Evolutionary conservation across 2,113 vertebrate genomes (phyloP).

Genomic region (Rhea americana): DNA sequence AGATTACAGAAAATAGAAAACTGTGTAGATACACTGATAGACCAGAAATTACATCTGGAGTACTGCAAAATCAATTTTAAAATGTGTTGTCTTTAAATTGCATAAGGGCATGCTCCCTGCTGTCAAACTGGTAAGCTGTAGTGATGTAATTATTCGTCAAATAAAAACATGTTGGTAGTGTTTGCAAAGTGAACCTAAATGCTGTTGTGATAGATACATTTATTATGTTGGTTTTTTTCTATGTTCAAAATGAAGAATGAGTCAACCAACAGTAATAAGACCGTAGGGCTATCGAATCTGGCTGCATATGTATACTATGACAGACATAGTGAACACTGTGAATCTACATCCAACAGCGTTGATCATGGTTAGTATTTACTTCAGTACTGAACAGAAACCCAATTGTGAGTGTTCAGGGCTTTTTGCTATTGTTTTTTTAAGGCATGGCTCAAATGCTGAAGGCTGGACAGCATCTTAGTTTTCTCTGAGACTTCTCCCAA

Average conservation of each 20-base stretch:
- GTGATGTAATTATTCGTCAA: background rate
- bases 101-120: background rate
- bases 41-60: too few species aligned
- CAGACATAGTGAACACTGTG: background rate
- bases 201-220: background rate
- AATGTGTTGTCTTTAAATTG: background rate
- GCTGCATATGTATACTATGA: background rate
- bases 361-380: background rate
- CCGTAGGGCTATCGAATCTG: background rate
- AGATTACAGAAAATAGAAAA: rapidly evolving
- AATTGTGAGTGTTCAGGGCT: background rate
- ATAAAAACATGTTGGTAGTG: background rate
- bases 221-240: background rate
- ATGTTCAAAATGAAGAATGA: background rate
- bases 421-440: background rate
- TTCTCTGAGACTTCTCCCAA: background rate
- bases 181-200: background rate
- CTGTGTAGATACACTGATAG: too few species aligned
- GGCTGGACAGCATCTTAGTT: background rate
- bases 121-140: background rate
- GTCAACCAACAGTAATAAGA: background rate
- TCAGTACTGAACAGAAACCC: background rate
- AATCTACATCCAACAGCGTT: background rate
- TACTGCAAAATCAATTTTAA: background rate
- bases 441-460: background rate